Percentiles rank a stretch among this genome's conserved stretches.
Evolutionary conservation across 1,140 invertebrate genomes (phyloP).

Genomic region (Procambarus virginalis): DNA sequence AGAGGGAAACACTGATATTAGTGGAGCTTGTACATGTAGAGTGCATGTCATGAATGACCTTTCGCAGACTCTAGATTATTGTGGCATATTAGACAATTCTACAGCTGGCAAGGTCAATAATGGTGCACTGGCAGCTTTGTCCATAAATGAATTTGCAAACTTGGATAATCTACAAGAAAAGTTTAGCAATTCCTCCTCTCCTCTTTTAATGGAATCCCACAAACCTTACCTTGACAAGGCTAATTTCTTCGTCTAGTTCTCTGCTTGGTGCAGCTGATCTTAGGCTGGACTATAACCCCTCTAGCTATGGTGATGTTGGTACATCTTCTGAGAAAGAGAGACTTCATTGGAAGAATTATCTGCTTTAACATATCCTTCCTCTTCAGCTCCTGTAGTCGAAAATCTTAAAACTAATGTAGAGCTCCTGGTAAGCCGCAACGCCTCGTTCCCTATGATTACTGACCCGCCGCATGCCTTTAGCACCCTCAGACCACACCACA

Average conservation of each 20-base stretch:
- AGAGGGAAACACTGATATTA: background rate
- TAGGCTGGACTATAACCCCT: conserved; percentile 39
- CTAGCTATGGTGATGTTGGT: conserved; percentile 27
- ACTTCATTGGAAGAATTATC: background rate
- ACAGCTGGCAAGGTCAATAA: background rate
- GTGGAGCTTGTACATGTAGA: background rate
- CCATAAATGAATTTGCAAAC: background rate
- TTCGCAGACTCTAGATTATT: background rate
- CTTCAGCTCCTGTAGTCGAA: background rate
- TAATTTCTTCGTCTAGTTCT: background rate
- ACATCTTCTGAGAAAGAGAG: conserved; percentile 17
- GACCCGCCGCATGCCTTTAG: conserved; percentile 42
- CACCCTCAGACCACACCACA: conserved; percentile 12
- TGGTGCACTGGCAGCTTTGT: background rate
- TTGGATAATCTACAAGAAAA: too few species aligned
- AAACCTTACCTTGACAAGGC: background rate
- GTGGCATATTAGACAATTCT: background rate
- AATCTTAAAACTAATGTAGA: background rate
- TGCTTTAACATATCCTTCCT: background rate
- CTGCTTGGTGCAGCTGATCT: conserved; percentile 20
- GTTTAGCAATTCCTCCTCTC: too few species aligned
- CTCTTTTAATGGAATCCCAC: background rate
- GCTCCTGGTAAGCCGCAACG: background rate
- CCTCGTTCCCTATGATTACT: background rate
- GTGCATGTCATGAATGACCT: background rate